Evolutionary conservation across 2,113 vertebrate genomes (phyloP).

Genomic region (Leucosticte australis): DNA sequence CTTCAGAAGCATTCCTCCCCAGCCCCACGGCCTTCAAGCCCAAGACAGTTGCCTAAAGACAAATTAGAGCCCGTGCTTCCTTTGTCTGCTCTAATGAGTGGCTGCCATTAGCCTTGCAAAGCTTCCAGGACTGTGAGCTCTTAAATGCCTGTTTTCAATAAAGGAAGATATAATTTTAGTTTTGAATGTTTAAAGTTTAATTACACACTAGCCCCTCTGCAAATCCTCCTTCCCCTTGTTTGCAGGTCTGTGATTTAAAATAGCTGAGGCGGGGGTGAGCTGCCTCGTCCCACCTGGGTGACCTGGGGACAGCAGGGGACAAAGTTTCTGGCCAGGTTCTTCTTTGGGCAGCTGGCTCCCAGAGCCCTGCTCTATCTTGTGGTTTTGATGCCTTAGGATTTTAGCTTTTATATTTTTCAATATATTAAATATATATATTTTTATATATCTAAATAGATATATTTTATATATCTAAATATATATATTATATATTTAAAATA

Average conservation of each 20-base stretch:
- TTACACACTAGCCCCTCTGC: constrained; percentile 58
- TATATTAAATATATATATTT: too few relatives aligned
- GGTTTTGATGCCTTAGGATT: neutral
- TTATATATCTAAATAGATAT: too few relatives aligned
- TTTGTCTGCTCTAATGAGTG: constrained; percentile 77
- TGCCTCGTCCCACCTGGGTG: neutral
- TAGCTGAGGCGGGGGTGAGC: neutral
- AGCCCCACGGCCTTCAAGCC: constrained; percentile 57
- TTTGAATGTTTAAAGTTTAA: constrained; percentile 63
- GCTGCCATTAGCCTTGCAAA: constrained; percentile 61
- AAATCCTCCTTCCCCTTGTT: constrained; percentile 11
- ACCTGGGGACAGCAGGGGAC: neutral
- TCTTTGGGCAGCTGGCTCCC: neutral
- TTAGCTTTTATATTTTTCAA: neutral
- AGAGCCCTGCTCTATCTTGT: accelerated
- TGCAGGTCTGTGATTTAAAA: neutral
- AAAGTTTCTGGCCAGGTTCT: accelerated
- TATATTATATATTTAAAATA: too few relatives aligned
- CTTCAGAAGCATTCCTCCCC: constrained; percentile 9
- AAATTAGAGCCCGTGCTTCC: constrained; percentile 73
- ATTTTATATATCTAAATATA: too few relatives aligned
- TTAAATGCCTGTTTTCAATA: constrained; percentile 71
- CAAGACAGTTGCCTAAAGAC: constrained; percentile 64
- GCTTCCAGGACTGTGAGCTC: constrained; percentile 48
- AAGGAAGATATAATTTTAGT: constrained; percentile 64